A percentile compares a stretch with the other conserved stretches of the same genome.
phyloP scores from a whole-genome alignment of 2,797 vertebrate genomes.

The Falco berigora region DNA sequence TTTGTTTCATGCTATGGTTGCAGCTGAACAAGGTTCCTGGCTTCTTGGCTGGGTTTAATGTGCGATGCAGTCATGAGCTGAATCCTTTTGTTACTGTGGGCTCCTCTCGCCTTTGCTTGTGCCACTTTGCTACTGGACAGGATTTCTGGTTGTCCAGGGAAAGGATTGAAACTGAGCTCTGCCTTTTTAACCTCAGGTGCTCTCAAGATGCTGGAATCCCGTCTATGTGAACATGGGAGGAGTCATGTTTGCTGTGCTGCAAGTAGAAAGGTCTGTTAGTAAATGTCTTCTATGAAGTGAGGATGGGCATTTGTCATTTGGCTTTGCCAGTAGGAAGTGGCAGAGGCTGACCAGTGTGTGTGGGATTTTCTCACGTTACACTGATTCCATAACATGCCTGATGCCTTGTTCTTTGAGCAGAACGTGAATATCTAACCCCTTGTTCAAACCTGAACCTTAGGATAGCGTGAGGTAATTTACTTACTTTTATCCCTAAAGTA shows the following conservation, averaged over 20 bases:
- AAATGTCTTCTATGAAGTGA: background rate
- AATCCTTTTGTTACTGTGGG: background rate
- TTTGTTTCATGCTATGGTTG: background rate
- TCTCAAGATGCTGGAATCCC: background rate
- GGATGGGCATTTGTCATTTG: background rate
- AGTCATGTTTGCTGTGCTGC: background rate
- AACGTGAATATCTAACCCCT: background rate
- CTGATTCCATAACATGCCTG: rapidly evolving
- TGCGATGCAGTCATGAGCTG: background rate
- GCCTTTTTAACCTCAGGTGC: background rate
- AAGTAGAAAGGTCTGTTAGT: background rate
- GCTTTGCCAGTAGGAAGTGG: background rate
- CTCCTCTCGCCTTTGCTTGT: background rate
- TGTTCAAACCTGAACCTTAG: background rate
- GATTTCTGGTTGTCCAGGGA: background rate
- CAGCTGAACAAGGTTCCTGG: background rate
- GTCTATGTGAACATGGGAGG: rapidly evolving
- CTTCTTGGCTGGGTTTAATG: rapidly evolving
- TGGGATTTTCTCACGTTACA: rapidly evolving
- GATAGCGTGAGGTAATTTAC: background rate
- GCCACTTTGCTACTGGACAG: rapidly evolving
- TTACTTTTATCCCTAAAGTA: background rate
- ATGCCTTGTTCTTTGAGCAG: background rate
- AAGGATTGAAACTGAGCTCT: background rate
- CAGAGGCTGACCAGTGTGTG: rapidly evolving